Percentiles rank a stretch among this genome's conserved stretches.
phyloP scores from a whole-genome alignment of 2,888 invertebrate species.

The Sminthurinus aureus region DNA sequence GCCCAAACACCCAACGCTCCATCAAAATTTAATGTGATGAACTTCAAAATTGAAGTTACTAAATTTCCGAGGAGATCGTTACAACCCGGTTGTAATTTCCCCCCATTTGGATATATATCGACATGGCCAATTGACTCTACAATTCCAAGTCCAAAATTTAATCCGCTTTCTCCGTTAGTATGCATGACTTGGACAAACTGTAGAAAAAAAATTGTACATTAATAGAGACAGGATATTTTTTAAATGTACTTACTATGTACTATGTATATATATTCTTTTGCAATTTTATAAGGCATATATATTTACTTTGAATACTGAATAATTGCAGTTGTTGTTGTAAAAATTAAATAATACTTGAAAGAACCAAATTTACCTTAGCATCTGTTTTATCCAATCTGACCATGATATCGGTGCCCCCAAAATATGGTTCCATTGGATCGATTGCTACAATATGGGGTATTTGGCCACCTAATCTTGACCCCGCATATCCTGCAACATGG shows the following conservation, averaged over 20 bases:
- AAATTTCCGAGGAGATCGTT: conserved; percentile 54
- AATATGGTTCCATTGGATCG: conserved; percentile 74
- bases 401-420: conserved; percentile 63
- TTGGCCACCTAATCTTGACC: conserved; percentile 55
- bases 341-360: too few relatives aligned
- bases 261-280: too few relatives aligned
- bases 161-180: conserved; percentile 65
- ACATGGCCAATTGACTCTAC: conserved; percentile 61
- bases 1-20: conserved; percentile 52
- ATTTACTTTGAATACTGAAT: too few relatives aligned
- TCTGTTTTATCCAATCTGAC: conserved; percentile 69
- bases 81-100: conserved; percentile 63
- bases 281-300: too few relatives aligned
- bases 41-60: conserved; percentile 51
- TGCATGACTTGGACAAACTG: conserved; percentile 73
- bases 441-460: conserved; percentile 65
- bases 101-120: conserved; percentile 64
- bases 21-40: conserved; percentile 55
- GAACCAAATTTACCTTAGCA: too few relatives aligned
- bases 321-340: too few relatives aligned
- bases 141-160: conserved; percentile 52
- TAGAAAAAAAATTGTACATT: too few relatives aligned
- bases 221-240: too few relatives aligned
- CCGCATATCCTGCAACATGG: conserved; percentile 60
- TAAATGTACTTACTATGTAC: too few relatives aligned